Evolutionary conservation across 2,797 vertebrate genomes (phyloP).

Genomic region (Morus bassanus): DNA sequence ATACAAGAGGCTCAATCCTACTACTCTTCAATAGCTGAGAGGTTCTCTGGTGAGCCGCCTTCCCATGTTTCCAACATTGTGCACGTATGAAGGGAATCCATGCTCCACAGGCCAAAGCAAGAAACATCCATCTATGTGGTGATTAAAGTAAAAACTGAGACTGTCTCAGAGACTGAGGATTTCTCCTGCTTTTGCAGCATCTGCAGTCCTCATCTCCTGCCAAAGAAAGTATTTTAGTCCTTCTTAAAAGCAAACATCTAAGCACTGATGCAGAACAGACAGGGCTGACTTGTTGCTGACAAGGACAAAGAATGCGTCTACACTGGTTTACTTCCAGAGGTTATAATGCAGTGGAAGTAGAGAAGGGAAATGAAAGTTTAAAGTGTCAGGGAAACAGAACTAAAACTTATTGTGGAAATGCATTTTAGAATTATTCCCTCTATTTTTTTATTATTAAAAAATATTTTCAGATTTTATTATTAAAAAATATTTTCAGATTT

Average conservation of each 20-base stretch:
- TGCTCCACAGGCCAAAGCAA: neutral
- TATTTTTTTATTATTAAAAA: too few species aligned
- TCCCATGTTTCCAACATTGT: neutral
- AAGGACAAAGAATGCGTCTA: neutral
- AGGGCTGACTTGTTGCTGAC: neutral
- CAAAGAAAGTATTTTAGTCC: neutral
- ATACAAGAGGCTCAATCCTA: neutral
- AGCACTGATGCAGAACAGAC: neutral
- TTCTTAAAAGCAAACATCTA: neutral
- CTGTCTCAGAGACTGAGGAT: neutral
- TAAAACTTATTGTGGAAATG: neutral
- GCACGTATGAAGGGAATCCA: rapidly evolving
- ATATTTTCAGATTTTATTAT: neutral
- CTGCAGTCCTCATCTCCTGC: neutral
- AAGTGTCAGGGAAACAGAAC: neutral
- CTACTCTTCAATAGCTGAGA: neutral
- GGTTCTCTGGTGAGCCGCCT: neutral
- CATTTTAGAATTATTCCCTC: neutral
- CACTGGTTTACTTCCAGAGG: neutral
- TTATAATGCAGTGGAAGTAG: neutral
- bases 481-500: neutral
- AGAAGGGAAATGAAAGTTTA: neutral
- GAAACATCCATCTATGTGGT: rapidly evolving
- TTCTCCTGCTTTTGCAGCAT: neutral
- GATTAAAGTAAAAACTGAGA: neutral